A percentile compares a stretch with the other conserved stretches of the same genome.
Conservation (phyloP, 2,113 vertebrate genomes). For the Aphelocoma coerulescens region DNA sequence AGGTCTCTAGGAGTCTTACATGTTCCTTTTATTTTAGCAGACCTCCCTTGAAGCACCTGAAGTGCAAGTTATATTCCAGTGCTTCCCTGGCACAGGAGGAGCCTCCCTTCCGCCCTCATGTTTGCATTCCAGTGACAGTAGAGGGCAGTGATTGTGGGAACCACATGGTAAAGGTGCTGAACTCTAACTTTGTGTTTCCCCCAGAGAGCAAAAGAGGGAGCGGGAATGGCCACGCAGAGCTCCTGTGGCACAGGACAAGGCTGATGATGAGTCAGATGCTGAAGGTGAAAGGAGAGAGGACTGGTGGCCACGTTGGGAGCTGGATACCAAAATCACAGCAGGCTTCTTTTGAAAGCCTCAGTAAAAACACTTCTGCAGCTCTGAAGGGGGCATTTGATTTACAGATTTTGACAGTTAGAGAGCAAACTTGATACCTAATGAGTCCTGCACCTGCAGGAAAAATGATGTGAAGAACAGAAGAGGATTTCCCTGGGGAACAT, state of each 20-base stretch:
- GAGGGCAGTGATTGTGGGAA: background rate
- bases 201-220: background rate
- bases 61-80: background rate
- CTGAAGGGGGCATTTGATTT: background rate
- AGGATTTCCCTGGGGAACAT: background rate
- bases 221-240: background rate
- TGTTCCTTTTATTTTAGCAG: background rate
- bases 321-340: background rate
- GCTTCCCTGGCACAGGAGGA: background rate
- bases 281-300: background rate
- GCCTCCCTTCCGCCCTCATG: background rate
- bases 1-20: background rate
- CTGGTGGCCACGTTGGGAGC: background rate
- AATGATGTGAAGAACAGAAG: background rate
- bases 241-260: background rate
- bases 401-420: background rate
- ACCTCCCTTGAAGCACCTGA: background rate
- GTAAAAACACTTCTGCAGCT: background rate
- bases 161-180: background rate
- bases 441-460: background rate
- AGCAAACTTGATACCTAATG: background rate
- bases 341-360: background rate
- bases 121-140: background rate
- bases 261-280: background rate
- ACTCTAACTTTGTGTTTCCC: background rate